Evolutionary conservation across 2,113 vertebrate genomes (phyloP).

Genomic region (Pollimyrus isidori): DNA sequence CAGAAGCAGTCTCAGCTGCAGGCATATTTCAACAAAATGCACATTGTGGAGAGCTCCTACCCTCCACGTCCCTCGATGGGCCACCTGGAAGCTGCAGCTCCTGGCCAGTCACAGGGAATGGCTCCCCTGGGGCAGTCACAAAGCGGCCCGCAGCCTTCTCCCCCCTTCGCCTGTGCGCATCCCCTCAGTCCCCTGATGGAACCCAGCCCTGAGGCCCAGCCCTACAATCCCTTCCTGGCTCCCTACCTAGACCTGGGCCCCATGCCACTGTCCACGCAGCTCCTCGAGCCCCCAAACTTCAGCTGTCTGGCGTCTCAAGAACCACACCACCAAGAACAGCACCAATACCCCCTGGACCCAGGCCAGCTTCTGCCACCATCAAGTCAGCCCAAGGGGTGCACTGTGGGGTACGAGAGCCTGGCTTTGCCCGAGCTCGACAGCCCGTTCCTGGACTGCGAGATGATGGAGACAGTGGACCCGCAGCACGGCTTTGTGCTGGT

Average conservation of each 20-base stretch:
- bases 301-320: constrained; percentile 57
- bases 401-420: constrained; percentile 56
- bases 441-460: constrained; percentile 83
- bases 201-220: constrained; percentile 42
- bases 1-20: constrained; percentile 92
- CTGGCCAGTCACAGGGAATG: constrained; percentile 62
- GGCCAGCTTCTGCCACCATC: constrained; percentile 39
- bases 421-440: constrained; percentile 65
- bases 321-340: constrained; percentile 59
- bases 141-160: constrained; percentile 47
- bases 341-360: constrained; percentile 66
- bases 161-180: constrained; percentile 47
- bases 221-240: constrained; percentile 64
- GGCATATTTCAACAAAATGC: constrained; percentile 96
- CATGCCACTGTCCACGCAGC: constrained; percentile 28
- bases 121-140: constrained; percentile 47
- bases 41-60: constrained; percentile 82
- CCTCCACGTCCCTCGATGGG: constrained; percentile 58
- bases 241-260: constrained; percentile 60
- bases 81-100: constrained; percentile 63
- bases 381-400: constrained; percentile 42
- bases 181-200: constrained; percentile 54
- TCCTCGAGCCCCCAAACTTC: constrained; percentile 52
- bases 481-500: constrained; percentile 94
- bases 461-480: constrained; percentile 96